These are phyloP conservation scores for Pseudococcus longispinus DNA, from an alignment of 2,888 invertebrate genomes.

Conservation along the genomic window DNA sequence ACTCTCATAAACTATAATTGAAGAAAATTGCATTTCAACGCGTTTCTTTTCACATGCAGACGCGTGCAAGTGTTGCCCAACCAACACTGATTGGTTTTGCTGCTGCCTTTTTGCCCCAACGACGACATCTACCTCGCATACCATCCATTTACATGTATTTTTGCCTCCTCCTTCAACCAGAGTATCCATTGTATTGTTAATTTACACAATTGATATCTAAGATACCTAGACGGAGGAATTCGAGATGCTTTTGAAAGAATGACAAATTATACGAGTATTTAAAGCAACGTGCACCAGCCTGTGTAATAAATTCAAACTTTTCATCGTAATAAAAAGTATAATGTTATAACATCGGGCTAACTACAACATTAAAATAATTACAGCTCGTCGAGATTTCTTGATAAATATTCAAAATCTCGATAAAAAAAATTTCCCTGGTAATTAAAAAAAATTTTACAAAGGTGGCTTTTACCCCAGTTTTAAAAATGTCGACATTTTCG, in stretches of 20 bases:
- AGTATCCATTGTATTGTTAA: neutral
- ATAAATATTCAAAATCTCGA: neutral
- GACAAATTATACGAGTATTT: neutral
- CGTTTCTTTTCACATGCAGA: conserved; percentile 1
- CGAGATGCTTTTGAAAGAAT: neutral
- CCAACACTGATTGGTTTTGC: neutral
- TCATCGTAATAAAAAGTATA: neutral
- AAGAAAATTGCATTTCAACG: conserved; percentile 29
- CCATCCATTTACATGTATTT: neutral
- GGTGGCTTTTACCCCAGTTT: neutral
- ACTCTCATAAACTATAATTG: conserved; percentile 10
- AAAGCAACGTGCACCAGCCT: neutral
- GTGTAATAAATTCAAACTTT: neutral
- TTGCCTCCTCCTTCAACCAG: neutral
- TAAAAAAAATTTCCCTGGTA: neutral
- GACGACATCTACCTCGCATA: neutral
- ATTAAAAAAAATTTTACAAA: neutral
- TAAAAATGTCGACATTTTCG: neutral
- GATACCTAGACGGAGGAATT: no score
- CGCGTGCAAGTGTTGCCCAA: neutral
- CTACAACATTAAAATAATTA: neutral
- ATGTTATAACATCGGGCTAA: neutral
- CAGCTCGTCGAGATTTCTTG: neutral
- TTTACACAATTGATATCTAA: neutral
- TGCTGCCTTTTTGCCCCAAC: neutral